Evolutionary conservation across 2,113 vertebrate genomes (phyloP), one percentile per base, ranked within the genome.

Genomic region (Grus americana): DNA sequence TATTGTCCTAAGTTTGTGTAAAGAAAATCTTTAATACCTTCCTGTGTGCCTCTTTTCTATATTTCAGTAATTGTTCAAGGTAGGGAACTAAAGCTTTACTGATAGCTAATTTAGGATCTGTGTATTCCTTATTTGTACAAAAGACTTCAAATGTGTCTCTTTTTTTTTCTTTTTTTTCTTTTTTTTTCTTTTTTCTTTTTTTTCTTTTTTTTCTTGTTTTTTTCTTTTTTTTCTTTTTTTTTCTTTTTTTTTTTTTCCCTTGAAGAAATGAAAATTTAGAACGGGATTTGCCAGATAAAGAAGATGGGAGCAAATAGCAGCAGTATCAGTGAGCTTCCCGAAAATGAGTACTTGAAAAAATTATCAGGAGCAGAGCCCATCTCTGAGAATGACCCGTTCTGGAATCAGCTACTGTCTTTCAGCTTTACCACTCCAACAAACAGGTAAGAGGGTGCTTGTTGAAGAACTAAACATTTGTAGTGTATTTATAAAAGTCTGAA

Each of bases 321-420:
- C 97, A 99, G 99, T 89, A 98, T 99, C 88, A 98, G 97, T 11
- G 99, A 99, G 89, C 99, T 99, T 95, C 98, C 99, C 4, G 98
- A 99, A 84, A 99, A 99, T 32, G 98, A 98, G n/a, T 99, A 98
- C 97, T 98, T 99, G 46, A 98, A 98, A 81, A 98, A 98, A 82
- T 96, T 99, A 47, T 98, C 99, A 22, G 99, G 99, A 85, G 97
- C 98, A 1, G 98, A 99, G 78, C 96, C 99, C 49, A 98, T 99
- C 93, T 99, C 99, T 0, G 99, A 99, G 97, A 99, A 99, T 80
- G 99, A 99, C 90, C 99, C 99, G 0, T 99, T 99, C 98, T 99
- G 99, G 99, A 99, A 99, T 96, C 99, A 99, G 97, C 99, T 99
- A 82, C 98, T 99, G 83, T 99, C 99, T 1, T 99, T 99, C 88